Evolutionary conservation across 30 jellyfish, hydroid and myxozoan genomes (phyloP).

Genomic region (Mastigias papua): DNA sequence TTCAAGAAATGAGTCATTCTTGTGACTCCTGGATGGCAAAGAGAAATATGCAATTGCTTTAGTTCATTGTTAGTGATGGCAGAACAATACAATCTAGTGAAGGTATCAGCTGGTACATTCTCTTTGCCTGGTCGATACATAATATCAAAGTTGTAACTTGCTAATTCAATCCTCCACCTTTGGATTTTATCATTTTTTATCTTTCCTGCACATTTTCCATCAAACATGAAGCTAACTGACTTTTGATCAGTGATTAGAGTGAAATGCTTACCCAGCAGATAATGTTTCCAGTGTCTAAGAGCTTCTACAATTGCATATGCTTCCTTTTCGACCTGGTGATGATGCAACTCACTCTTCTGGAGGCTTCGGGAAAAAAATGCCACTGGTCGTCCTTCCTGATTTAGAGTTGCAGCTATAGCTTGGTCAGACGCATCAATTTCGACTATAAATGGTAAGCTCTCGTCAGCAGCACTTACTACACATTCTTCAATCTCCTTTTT

Average conservation of each 20-base stretch:
- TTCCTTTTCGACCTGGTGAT: slow-evolving; percentile 81
- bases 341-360: slow-evolving; percentile 51
- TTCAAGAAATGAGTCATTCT: slow-evolving; percentile 59
- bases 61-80: slow-evolving; percentile 30
- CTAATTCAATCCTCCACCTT: slow-evolving; percentile 87
- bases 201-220: slow-evolving; percentile 40
- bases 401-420: slow-evolving; percentile 84
- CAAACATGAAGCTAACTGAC: slow-evolving; percentile 82
- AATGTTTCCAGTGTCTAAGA: slow-evolving; percentile 79
- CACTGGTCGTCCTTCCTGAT: slow-evolving; percentile 86
- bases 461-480: slow-evolving; percentile 62
- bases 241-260: slow-evolving; percentile 77
- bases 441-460: slow-evolving; percentile 55
- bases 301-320: slow-evolving; percentile 81
- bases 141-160: slow-evolving; percentile 77
- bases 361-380: slow-evolving; percentile 79
- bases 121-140: slow-evolving; percentile 85
- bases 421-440: slow-evolving; percentile 93
- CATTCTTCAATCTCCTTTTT: slow-evolving; percentile 20
- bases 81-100: slow-evolving; percentile 59
- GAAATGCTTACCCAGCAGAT: slow-evolving; percentile 72
- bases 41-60: slow-evolving; percentile 47
- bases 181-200: slow-evolving; percentile 82
- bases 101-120: slow-evolving; percentile 76
- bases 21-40: slow-evolving; percentile 90